These are phyloP conservation scores for Sparus aurata DNA, from an alignment of 2,797 vertebrate genomes.

Conservation along the genomic window DNA sequence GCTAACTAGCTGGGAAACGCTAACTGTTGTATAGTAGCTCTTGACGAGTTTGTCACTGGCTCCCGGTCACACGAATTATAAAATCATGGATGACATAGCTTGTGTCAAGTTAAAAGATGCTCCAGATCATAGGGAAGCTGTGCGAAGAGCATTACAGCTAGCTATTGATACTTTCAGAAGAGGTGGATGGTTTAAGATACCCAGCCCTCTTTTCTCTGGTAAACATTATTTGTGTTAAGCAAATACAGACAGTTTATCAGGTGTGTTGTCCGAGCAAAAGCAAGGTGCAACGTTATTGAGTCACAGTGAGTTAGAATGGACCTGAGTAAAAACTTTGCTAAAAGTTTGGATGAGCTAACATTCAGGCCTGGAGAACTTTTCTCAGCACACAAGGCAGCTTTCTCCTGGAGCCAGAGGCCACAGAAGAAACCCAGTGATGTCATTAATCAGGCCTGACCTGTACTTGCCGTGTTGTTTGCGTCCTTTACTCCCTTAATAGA, in stretches of 20 bases:
- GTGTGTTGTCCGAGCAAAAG: not conserved
- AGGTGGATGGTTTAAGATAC: not conserved
- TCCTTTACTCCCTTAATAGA: not conserved
- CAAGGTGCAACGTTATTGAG: too few species aligned
- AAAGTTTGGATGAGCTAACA: not conserved
- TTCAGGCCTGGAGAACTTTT: not conserved
- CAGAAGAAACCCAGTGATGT: not conserved
- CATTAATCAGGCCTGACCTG: not conserved
- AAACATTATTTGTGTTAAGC: not conserved
- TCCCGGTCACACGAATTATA: not conserved
- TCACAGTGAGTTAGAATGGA: too few species aligned
- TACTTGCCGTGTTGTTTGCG: not conserved
- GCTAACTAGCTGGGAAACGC: not conserved
- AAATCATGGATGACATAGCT: not conserved
- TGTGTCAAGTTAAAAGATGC: not conserved
- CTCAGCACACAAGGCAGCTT: not conserved
- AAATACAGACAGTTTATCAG: not conserved
- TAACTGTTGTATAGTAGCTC: not conserved
- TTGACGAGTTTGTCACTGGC: not conserved
- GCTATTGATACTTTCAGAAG: not conserved
- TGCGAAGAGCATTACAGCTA: not conserved
- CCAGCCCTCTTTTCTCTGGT: rapidly evolving
- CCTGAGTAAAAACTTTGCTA: not conserved
- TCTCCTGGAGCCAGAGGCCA: not conserved
- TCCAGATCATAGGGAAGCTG: not conserved